Evolutionary conservation across 2,888 invertebrate genomes (phyloP).

Genomic region (Zeuzera pyrina): DNA sequence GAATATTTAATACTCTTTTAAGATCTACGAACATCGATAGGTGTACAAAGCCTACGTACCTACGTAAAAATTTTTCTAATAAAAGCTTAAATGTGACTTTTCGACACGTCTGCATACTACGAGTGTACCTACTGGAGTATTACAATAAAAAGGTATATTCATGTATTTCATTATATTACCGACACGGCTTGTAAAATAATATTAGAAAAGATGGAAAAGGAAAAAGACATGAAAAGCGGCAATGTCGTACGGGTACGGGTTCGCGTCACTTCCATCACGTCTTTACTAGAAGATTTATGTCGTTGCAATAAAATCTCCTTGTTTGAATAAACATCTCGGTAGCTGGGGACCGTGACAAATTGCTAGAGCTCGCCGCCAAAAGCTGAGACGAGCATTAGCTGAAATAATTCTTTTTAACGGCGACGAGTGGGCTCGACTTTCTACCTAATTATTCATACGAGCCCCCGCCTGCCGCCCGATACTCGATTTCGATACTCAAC

Average conservation of each 20-base stretch:
- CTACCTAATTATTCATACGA: constrained; percentile 52
- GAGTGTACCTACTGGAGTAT: too few species aligned
- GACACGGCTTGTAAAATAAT: constrained; percentile 3
- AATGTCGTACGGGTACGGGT: constrained; percentile 49
- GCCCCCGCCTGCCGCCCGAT: constrained; percentile 18
- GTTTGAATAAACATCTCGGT: constrained; percentile 66
- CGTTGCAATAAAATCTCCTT: constrained; percentile 65
- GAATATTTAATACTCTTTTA: too few species aligned
- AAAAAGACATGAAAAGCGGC: constrained; percentile 27
- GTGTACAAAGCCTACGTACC: too few species aligned
- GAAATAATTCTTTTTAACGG: constrained; percentile 59
- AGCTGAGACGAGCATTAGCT: constrained; percentile 55
- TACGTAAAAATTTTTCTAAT: too few species aligned
- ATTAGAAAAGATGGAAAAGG: constrained; percentile 14
- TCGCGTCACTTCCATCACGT: constrained; percentile 52
- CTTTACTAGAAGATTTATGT: constrained; percentile 56
- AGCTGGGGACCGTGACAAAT: constrained; percentile 58
- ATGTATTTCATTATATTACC: too few species aligned
- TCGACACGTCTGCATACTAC: background rate
- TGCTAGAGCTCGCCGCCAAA: constrained; percentile 49
- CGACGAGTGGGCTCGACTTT: constrained; percentile 40
- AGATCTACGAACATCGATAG: too few species aligned
- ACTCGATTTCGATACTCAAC: too few species aligned
- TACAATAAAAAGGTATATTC: too few species aligned
- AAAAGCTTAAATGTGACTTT: background rate